phyloP scores from a whole-genome alignment of 2,797 vertebrate genomes.

The Ctenopoma kingsleyae region DNA sequence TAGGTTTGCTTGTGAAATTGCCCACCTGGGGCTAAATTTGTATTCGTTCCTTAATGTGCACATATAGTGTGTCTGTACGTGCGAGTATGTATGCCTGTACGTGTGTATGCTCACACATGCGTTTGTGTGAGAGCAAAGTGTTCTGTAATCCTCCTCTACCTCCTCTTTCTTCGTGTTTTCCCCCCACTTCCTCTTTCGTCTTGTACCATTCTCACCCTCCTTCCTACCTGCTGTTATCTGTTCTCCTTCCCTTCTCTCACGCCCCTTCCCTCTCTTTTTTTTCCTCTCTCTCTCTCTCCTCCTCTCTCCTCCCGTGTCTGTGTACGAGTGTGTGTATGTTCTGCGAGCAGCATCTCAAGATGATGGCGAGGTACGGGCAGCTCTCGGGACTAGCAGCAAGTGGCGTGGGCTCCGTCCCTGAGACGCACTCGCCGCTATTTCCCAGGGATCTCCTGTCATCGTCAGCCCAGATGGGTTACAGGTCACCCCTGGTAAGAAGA shows the following conservation, averaged over 20 bases:
- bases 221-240: slow-evolving; percentile 78
- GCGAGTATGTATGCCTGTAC: slow-evolving; percentile 72
- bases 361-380: slow-evolving; percentile 87
- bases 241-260: slow-evolving; percentile 64
- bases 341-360: slow-evolving; percentile 87
- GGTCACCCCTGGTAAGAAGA: slow-evolving; percentile 87
- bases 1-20: slow-evolving; percentile 94
- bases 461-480: slow-evolving; percentile 83
- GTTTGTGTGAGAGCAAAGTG: slow-evolving; percentile 76
- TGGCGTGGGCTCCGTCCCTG: slow-evolving; percentile 85
- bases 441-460: slow-evolving; percentile 85
- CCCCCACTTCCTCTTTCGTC: slow-evolving; percentile 60
- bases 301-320: slow-evolving; percentile 69
- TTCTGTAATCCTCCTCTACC: slow-evolving; percentile 75
- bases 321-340: slow-evolving; percentile 82
- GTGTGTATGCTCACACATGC: slow-evolving; percentile 65
- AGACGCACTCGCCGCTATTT: slow-evolving; percentile 86
- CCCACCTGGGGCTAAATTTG: slow-evolving; percentile 84
- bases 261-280: slow-evolving; percentile 51
- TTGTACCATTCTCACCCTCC: slow-evolving; percentile 75
- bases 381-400: slow-evolving; percentile 86
- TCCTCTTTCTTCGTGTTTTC: slow-evolving; percentile 68
- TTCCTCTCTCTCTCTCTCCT: slow-evolving; percentile 26
- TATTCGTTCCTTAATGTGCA: slow-evolving; percentile 71
- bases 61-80: slow-evolving; percentile 70